Percentiles rank a stretch among this genome's conserved stretches.
These are phyloP conservation scores for Xiphydria camelus DNA, from an alignment of 2,888 invertebrate genomes.

Conservation along the genomic window DNA sequence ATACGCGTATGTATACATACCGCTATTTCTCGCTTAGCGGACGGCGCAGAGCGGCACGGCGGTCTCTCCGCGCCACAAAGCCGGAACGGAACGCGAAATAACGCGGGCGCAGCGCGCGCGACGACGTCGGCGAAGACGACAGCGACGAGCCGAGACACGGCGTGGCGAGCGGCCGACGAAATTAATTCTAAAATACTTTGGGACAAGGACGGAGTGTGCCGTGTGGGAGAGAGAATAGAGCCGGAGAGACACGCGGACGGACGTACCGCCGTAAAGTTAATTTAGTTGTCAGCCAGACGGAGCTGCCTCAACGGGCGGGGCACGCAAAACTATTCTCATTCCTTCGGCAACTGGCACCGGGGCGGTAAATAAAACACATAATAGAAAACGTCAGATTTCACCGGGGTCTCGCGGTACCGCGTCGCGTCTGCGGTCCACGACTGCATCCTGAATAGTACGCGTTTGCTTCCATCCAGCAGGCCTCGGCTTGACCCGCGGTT, in stretches of 20 bases:
- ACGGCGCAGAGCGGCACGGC: background rate
- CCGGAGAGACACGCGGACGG: constrained; percentile 13
- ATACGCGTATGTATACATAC: too few species aligned
- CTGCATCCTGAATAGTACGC: too few species aligned
- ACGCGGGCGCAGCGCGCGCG: background rate
- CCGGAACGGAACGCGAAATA: background rate
- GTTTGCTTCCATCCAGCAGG: too few species aligned
- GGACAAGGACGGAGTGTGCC: constrained; percentile 24
- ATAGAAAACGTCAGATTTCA: constrained; percentile 36
- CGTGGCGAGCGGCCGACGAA: constrained; percentile 12
- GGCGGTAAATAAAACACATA: constrained; percentile 35
- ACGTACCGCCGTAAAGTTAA: constrained; percentile 30
- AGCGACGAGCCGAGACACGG: constrained; percentile 4
- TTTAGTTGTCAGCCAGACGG: constrained; percentile 18
- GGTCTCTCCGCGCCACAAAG: background rate
- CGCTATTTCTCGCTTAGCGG: background rate
- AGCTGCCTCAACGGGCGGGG: constrained; percentile 17
- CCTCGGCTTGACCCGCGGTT: too few species aligned
- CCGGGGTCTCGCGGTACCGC: constrained; percentile 19
- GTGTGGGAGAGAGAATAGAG: constrained; percentile 6
- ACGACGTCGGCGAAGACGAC: constrained; percentile 8
- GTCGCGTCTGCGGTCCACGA: too few species aligned
- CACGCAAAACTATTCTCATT: constrained; percentile 36
- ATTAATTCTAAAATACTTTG: constrained; percentile 36
- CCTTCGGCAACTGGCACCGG: constrained; percentile 24